Conservation (phyloP, 92 coral and sea anemone species). For the Phenganax stokvisi region DNA sequence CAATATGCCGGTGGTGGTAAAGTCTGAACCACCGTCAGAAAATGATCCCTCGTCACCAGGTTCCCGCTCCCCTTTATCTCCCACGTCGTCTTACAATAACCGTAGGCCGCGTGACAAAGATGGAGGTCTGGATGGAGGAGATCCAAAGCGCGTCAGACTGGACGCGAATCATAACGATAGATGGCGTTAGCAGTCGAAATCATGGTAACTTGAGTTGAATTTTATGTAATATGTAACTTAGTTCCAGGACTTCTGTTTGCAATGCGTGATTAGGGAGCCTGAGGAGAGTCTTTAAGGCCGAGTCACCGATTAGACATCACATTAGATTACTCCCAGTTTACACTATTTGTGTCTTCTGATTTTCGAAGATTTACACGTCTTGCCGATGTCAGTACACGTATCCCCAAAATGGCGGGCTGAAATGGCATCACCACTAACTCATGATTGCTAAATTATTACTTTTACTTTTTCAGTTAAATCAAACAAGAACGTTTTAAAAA, state of each 20-base stretch:
- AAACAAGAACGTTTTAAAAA: too few species aligned
- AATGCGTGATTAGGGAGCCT: too few species aligned
- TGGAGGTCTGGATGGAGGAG: slow-evolving; percentile 63
- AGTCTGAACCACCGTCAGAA: slow-evolving; percentile 83
- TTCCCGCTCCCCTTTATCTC: slow-evolving; percentile 85
- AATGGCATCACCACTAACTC: too few species aligned
- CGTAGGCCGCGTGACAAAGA: slow-evolving; percentile 73
- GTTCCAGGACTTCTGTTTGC: neutral
- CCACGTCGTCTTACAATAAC: slow-evolving; percentile 61
- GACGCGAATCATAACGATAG: slow-evolving; percentile 73
- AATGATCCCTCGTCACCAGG: slow-evolving; percentile 81
- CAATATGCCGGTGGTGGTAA: slow-evolving; percentile 70
- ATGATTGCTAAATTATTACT: too few species aligned
- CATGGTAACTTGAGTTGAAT: slow-evolving; percentile 25
- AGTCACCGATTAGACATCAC: too few species aligned
- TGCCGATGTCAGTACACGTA: too few species aligned
- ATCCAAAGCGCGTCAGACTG: slow-evolving; percentile 74
- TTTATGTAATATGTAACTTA: slow-evolving; percentile 15
- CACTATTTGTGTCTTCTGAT: too few species aligned
- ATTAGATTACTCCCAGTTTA: too few species aligned
- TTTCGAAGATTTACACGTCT: too few species aligned
- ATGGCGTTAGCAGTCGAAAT: slow-evolving; percentile 61
- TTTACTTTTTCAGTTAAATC: too few species aligned
- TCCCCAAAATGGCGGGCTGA: too few species aligned
- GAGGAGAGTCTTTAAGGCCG: too few species aligned